These are phyloP conservation scores for Drosophila peninsularis DNA, from an alignment of 2,888 invertebrate genomes.

Conservation along the genomic window DNA sequence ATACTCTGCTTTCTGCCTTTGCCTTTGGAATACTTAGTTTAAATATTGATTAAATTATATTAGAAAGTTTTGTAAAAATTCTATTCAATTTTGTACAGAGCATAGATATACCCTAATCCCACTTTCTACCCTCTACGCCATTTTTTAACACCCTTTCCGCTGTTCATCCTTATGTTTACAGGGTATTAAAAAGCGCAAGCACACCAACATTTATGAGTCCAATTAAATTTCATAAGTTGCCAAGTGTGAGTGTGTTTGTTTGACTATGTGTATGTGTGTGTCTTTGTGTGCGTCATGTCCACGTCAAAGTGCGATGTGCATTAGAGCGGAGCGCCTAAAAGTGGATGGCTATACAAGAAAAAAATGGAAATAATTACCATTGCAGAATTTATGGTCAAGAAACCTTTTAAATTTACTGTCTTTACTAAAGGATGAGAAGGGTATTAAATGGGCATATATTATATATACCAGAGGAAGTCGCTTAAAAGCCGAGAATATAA, in stretches of 20 bases:
- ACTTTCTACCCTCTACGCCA: not conserved
- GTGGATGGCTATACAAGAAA: constrained; percentile 37
- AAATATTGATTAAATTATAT: not conserved
- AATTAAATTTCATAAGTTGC: constrained; percentile 76
- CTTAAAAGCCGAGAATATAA: not conserved
- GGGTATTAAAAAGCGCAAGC: constrained; percentile 45
- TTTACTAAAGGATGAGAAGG: not conserved
- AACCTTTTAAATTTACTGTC: constrained; percentile 20
- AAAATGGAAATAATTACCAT: constrained; percentile 28
- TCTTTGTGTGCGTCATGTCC: constrained; percentile 45
- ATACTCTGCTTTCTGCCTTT: not conserved
- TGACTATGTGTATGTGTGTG: constrained; percentile 5
- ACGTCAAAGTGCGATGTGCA: constrained; percentile 55
- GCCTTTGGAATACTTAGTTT: not conserved
- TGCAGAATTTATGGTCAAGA: constrained; percentile 26
- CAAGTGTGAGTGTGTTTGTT: constrained; percentile 21
- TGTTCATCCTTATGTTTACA: constrained; percentile 20
- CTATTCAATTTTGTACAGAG: not conserved
- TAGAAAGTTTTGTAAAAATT: no score
- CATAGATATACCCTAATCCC: not conserved
- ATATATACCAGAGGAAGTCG: not conserved
- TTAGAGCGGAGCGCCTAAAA: constrained; percentile 54
- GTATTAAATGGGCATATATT: not conserved
- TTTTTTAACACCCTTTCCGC: not conserved
- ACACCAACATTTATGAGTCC: constrained; percentile 69